Evolutionary conservation across 2,888 invertebrate species (phyloP).

Genomic region (Acronicta psi): DNA sequence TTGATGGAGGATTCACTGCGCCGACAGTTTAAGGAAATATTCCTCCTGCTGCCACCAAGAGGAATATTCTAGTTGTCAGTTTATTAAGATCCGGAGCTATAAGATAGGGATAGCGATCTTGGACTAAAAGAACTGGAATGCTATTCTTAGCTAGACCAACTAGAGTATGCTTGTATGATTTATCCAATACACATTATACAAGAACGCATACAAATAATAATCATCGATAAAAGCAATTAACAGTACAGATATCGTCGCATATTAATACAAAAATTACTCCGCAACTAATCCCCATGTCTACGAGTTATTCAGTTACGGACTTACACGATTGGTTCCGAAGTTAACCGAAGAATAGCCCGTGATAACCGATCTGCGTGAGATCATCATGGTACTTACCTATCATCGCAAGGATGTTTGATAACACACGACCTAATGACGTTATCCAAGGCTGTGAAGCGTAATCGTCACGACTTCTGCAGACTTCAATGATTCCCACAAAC

Average conservation of each 20-base stretch:
- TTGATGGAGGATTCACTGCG: too few species aligned
- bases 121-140: background rate
- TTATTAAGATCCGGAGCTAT: too few species aligned
- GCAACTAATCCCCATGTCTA: slow-evolving; percentile 13
- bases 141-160: background rate
- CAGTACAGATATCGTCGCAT: too few species aligned
- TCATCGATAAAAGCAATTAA: slow-evolving; percentile 5
- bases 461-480: slow-evolving; percentile 51
- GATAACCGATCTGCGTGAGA: slow-evolving; percentile 47
- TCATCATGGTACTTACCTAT: slow-evolving; percentile 60
- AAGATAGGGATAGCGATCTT: too few species aligned
- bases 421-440: slow-evolving; percentile 54
- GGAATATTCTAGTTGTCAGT: too few species aligned
- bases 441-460: slow-evolving; percentile 40
- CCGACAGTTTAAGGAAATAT: too few species aligned
- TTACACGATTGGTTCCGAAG: slow-evolving; percentile 21
- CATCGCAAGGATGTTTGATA: slow-evolving; percentile 58
- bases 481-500: slow-evolving; percentile 33
- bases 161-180: background rate
- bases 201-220: background rate
- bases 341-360: slow-evolving; percentile 22
- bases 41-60: too few species aligned
- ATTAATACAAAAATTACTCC: slow-evolving; percentile 16
- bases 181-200: background rate
- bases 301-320: slow-evolving; percentile 7